Base-by-base conservation (phyloP, 2,888 invertebrate species). In the Cryptocephalus moraei region DNA sequence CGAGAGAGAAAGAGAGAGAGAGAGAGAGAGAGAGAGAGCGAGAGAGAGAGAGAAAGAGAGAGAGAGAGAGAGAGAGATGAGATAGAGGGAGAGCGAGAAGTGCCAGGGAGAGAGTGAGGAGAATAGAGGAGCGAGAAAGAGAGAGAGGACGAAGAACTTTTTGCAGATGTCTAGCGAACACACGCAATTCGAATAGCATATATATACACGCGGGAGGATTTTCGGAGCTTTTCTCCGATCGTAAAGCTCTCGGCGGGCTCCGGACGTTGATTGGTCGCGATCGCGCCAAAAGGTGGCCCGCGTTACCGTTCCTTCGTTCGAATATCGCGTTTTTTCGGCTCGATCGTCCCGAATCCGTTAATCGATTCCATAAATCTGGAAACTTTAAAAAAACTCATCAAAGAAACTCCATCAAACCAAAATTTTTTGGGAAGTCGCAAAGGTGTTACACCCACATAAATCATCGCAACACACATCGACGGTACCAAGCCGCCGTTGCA, bases 121-220 rank as follows among this genome's bases (percentile, higher is more conserved):
- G 9, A 39, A 39, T 39, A 39, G 39, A n/a, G n/a, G n/a, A n/a
- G 41, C 41, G 31, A 14, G 22, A 14, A 8, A 31, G 14, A 12
- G 32, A 36, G 32, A 44, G 38, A 44, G 38, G 32, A 33, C 14
- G 22, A 33, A 14, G 40, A 33, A 40, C 13, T 45, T 45, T 40
- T 40, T 40, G 40, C 40, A 44, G 39, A 39, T 39, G 38, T 40
- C 39, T 44, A 9, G 22, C 36, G 10, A 9, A 10, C 11, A 40
- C 33, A 31, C 32, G 9, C 9, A 8, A 32, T 31, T 31, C 11
- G n/a, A 22, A 11, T 12, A 31, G 14, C 14, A 22, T 8, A 8
- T 31, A 13, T n/a, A 42, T 42, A 39, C 11, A 42, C 22, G 9
- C 42, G 14, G 22, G 31, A 42, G 10, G 13, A 31, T 31, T 22